phyloP scores from a whole-genome alignment of 2,888 invertebrate genomes.

The Nesidiocoris tenuis region DNA sequence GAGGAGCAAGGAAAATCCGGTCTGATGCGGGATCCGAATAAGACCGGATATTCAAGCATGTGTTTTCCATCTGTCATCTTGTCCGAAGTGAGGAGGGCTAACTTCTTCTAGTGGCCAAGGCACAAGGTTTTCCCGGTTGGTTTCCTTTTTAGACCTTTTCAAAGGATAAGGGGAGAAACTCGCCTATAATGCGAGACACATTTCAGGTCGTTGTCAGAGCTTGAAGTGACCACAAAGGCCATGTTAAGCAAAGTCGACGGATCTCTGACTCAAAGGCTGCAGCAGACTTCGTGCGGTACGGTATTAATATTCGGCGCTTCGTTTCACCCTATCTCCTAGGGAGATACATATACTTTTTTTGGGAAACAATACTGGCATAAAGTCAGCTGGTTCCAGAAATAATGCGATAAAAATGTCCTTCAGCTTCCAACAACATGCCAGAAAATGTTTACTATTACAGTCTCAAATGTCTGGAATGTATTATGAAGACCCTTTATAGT shows the following conservation, averaged over 20 bases:
- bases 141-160: constrained; percentile 2
- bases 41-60: constrained; percentile 8
- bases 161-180: not conserved
- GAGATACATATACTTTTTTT: not conserved
- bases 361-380: not conserved
- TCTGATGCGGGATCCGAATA: not conserved
- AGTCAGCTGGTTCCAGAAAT: too few species aligned
- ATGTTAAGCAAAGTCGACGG: too few species aligned
- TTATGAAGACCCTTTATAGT: too few species aligned
- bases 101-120: constrained; percentile 7
- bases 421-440: too few species aligned
- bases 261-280: not conserved
- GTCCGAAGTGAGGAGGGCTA: constrained; percentile 10
- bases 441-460: too few species aligned
- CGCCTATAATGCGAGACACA: not conserved
- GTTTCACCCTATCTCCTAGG: not conserved
- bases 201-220: constrained; percentile 5
- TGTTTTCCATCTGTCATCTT: constrained; percentile 26
- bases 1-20: not conserved
- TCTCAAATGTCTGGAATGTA: too few species aligned
- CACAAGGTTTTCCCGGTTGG: constrained; percentile 8
- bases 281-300: not conserved
- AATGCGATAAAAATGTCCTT: too few species aligned
- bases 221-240: constrained; percentile 22
- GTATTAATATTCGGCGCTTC: not conserved